Base-by-base conservation (phyloP, 2,888 invertebrate genomes). In the Arctia plantaginis region DNA sequence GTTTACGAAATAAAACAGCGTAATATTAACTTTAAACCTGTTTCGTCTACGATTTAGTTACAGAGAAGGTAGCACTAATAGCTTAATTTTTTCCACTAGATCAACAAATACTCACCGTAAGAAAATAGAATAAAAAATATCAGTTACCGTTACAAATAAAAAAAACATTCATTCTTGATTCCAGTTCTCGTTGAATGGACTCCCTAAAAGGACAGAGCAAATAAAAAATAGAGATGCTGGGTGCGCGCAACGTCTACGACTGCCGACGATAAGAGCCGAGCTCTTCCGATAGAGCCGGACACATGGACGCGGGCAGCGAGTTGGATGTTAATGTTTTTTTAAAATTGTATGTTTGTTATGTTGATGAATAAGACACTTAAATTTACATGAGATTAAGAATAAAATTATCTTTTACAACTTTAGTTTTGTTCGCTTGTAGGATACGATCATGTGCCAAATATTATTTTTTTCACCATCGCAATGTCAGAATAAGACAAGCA, bases 151-250 rank as follows among this genome's bases (percentile, higher is more conserved):
- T 79, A 73, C 67, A 78, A 79, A 72, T 73, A 80, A 80, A 80
- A 78, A 70, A 78, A 70, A 18, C 35, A 78, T 80, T 80, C 80
- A 80, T 80, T 78, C 77, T 82, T 78, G 76, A 82, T 84, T 86
- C 88, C 87, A 80, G 88, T 86, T 86, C 79, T 77, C 79, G 79
- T 84, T 85, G 85, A 87, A 87, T 84, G 86, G 76, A 70, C 70
- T 81, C 82, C 82, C 80, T 81, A 84, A 78, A 85, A 86, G 82
- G 82, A 80, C 71, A 75, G 74, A 66, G 73, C 70, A 81, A 80
- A 81, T 78, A 82, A 83, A 62, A 84, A 84, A 82, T 66, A 12
- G 66, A 70, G 30, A 39, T 68, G 71, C 70, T 68, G 78, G 82
- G 82, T 77, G 55, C 65, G 80, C 76, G 84, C 84, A 76, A n/a